phyloP scores from a whole-genome alignment of 2,888 invertebrate genomes.

The Caenorhabditis sulstoni region DNA sequence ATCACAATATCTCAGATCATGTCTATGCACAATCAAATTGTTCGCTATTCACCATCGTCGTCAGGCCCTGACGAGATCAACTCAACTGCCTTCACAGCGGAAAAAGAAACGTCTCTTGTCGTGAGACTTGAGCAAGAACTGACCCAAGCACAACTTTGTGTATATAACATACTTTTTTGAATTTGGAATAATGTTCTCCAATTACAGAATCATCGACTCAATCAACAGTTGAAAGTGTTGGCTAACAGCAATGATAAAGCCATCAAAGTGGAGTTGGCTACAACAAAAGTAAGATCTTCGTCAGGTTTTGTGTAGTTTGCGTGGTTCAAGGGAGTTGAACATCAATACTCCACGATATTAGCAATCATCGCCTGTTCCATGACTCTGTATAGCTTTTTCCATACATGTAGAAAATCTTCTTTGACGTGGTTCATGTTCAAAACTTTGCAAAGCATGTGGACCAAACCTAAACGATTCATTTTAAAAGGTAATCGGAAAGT shows the following conservation, averaged over 20 bases:
- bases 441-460: constrained; percentile 69
- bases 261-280: constrained; percentile 63
- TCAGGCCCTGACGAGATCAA: constrained; percentile 13
- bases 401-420: constrained; percentile 71
- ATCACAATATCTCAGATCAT: constrained; percentile 59
- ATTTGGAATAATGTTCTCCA: not conserved
- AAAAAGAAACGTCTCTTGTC: constrained; percentile 51
- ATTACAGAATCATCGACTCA: constrained; percentile 71
- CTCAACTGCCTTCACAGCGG: constrained; percentile 21
- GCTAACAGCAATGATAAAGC: constrained; percentile 59
- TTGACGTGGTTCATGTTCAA: constrained; percentile 44
- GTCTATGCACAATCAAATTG: constrained; percentile 64
- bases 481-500: too few relatives aligned
- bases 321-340: not conserved
- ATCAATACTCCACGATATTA: constrained; percentile 65
- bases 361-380: constrained; percentile 73
- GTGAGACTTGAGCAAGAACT: constrained; percentile 66
- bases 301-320: not conserved
- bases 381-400: constrained; percentile 78
- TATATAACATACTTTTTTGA: constrained; percentile 36
- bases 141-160: constrained; percentile 69
- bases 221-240: constrained; percentile 65
- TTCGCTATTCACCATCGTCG: constrained; percentile 20
- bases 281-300: constrained; percentile 58
- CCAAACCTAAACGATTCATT: constrained; percentile 72